These are phyloP conservation scores for Drosophila paulistorum DNA, from an alignment of 1,140 invertebrate genomes.

Conservation along the genomic window DNA sequence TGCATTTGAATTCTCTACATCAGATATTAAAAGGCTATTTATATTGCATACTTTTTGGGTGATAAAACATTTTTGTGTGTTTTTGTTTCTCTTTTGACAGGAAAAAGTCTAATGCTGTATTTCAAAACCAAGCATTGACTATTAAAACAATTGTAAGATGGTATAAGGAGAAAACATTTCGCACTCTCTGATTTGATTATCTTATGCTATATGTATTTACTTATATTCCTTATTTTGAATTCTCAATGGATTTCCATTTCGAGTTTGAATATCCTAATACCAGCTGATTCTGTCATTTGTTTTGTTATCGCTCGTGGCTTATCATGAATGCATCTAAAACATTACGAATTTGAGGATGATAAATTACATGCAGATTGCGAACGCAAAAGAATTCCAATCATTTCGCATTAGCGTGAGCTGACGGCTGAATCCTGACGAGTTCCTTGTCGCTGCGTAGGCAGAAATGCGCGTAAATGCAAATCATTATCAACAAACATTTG, in stretches of 20 bases:
- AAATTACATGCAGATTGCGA: conserved; percentile 55
- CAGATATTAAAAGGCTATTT: too few relatives aligned
- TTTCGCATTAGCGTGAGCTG: conserved; percentile 61
- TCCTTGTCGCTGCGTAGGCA: conserved; percentile 20
- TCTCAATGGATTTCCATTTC: neutral
- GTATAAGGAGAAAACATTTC: too few relatives aligned
- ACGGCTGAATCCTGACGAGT: conserved; percentile 19
- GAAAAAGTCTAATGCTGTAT: too few relatives aligned
- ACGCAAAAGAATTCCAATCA: conserved; percentile 54
- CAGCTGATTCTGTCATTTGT: conserved; percentile 25
- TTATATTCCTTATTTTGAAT: neutral
- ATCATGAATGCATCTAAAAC: conserved; percentile 49
- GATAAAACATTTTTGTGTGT: too few relatives aligned
- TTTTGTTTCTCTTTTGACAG: too few relatives aligned
- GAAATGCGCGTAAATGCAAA: conserved; percentile 70
- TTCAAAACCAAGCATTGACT: too few relatives aligned
- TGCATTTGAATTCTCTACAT: too few relatives aligned
- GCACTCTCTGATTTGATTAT: too few relatives aligned
- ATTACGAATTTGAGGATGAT: conserved; percentile 66
- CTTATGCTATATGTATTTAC: too few relatives aligned
- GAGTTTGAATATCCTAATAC: conserved; percentile 6
- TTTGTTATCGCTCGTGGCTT: conserved; percentile 2
- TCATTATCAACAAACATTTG: conserved; percentile 74
- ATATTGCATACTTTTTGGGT: too few relatives aligned
- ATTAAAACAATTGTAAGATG: too few relatives aligned